Conservation (phyloP, 2,113 vertebrate species). For the Aythya baeri region DNA sequence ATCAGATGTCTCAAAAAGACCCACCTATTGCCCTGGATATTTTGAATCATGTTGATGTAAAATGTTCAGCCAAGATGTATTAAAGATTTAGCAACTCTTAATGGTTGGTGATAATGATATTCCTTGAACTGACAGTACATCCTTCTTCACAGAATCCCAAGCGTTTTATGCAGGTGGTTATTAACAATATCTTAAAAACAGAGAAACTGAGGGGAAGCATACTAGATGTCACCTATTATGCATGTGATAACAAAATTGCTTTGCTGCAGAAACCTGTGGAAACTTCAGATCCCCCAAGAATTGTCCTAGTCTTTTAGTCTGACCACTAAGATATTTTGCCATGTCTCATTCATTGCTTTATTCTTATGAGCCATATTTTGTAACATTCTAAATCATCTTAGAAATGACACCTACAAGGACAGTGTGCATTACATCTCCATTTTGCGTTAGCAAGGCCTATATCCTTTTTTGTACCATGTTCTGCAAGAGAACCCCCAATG, state of each 20-base stretch:
- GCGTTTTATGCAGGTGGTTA: background rate
- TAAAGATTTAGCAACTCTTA: constrained; percentile 44
- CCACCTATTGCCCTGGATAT: background rate
- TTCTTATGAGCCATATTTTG: background rate
- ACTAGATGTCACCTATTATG: background rate
- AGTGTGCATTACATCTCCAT: background rate
- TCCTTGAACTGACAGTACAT: background rate
- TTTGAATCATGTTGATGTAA: constrained; percentile 5
- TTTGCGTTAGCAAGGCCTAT: background rate
- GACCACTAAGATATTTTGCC: background rate
- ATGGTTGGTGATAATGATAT: background rate
- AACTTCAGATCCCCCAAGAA: background rate
- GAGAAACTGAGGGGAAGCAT: background rate
- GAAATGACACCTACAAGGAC: background rate
- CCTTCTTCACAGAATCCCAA: background rate
- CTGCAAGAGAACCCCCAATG: background rate
- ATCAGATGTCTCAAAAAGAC: background rate
- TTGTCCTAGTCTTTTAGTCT: background rate
- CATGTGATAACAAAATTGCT: background rate
- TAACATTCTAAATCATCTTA: background rate
- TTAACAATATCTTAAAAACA: background rate
- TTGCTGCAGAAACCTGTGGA: background rate
- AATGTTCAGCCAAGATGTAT: constrained; percentile 1
- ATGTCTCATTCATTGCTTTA: background rate
- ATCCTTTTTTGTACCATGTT: background rate